Conservation (phyloP, 1,140 invertebrate species). For the Penaeus indicus region DNA sequence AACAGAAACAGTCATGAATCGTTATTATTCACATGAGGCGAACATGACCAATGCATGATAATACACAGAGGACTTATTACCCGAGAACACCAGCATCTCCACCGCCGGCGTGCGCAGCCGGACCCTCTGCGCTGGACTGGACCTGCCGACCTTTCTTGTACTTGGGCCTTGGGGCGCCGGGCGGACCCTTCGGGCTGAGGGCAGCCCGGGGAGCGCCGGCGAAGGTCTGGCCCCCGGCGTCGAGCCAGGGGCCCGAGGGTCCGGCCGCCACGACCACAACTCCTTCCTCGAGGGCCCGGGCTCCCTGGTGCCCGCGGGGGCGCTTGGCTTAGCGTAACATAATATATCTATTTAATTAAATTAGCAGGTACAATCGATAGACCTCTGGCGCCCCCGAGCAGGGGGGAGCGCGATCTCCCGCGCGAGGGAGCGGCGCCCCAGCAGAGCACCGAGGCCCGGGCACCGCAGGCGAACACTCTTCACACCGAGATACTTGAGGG, state of each 20-base stretch:
- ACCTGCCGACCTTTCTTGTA: no score
- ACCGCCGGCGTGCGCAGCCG: no score
- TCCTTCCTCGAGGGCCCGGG: slow-evolving; percentile 21
- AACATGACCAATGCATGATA: slow-evolving; percentile 58
- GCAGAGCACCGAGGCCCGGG: slow-evolving; percentile 33
- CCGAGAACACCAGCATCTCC: slow-evolving; percentile 34
- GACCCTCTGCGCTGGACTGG: no score
- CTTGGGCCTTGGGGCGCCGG: no score
- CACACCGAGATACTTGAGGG: slow-evolving; percentile 56
- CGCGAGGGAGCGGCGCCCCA: slow-evolving; percentile 32
- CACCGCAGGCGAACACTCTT: slow-evolving; percentile 50
- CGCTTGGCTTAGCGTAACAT: slow-evolving; percentile 47
- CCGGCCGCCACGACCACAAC: not conserved
- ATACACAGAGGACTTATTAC: slow-evolving; percentile 43
- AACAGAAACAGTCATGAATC: slow-evolving; percentile 37
- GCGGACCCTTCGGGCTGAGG: no score
- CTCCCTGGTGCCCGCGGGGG: slow-evolving; percentile 42
- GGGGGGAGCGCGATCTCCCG: not conserved
- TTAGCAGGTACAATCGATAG: slow-evolving; percentile 60
- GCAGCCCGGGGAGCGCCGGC: no score
- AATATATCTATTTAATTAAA: slow-evolving; percentile 55
- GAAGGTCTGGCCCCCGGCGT: not conserved
- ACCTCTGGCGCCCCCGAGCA: slow-evolving; percentile 44
- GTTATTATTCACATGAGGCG: slow-evolving; percentile 50
- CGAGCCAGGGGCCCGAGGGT: slow-evolving; percentile 8